These are phyloP conservation scores for Chironomus tepperi DNA, from an alignment of 1,140 invertebrate species.

Conservation along the genomic window DNA sequence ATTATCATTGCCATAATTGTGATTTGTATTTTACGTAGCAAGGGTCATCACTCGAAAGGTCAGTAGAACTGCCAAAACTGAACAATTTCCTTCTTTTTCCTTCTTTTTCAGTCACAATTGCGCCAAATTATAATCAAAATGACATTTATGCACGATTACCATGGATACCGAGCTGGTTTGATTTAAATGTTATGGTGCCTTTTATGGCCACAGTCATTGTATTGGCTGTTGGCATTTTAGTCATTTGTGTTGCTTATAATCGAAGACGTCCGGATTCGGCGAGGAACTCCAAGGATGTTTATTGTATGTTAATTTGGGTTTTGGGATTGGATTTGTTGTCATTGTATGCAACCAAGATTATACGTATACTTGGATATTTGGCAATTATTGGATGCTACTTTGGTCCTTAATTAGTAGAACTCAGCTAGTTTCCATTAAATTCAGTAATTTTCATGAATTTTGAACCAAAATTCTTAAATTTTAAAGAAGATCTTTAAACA, in stretches of 20 bases:
- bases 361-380: no score
- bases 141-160: conserved; percentile 49
- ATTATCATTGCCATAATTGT: conserved; percentile 87
- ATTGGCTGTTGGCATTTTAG: conserved; percentile 77
- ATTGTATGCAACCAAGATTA: no score
- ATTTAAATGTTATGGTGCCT: conserved; percentile 76
- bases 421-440: background rate
- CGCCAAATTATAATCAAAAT: conserved; percentile 60
- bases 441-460: no score
- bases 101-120: conserved; percentile 59
- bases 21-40: conserved; percentile 77
- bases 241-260: conserved; percentile 77
- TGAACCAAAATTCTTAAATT: no score
- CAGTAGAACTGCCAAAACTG: conserved; percentile 37
- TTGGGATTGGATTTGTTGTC: no score
- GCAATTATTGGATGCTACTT: background rate
- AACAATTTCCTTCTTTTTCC: conserved; percentile 31
- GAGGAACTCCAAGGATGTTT: conserved; percentile 61
- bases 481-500: no score
- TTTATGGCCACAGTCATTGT: conserved; percentile 76
- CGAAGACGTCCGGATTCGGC: conserved; percentile 70
- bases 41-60: conserved; percentile 77
- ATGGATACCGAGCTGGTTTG: conserved; percentile 76
- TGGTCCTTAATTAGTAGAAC: background rate
- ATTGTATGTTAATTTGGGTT: conserved; percentile 48